Base-by-base conservation (phyloP, 2,797 vertebrate genomes). In the Garrulus glandarius region DNA sequence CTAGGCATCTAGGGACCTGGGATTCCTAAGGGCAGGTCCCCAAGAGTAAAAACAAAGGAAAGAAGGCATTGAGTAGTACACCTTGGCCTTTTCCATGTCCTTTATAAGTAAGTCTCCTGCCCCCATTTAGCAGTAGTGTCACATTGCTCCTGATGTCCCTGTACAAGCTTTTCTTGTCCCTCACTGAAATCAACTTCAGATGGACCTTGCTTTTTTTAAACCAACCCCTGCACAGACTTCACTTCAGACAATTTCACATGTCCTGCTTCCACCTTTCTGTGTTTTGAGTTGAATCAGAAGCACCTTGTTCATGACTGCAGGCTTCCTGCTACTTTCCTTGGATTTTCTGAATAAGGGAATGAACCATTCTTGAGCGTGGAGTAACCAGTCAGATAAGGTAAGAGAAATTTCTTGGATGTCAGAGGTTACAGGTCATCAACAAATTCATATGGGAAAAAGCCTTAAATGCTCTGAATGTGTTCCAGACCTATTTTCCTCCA, bases 1-100 rank as follows among this genome's bases (percentile, higher is more conserved):
- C 47, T 27, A 56, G 20, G 27, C 21, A 69, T 29, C 46, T 79
- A 15, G 37, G 34, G 15, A 67, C 47, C 34, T 36, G 22, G 43
- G 20, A 44, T 79, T 53, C 34, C 68, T 39, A 55, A 85, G 79
- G 37, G 15, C 26, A 67, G 41, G 9, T 26, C n/a, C 34, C 34
- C 24, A 15, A 17, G 13, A 67, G 20, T 32, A 32, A 84, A 65
- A 78, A 11, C n/a, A 76, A 67, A 83, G 32, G 29, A 39, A 46
- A 84, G 36, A 1, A 0, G 0, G 19, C 53, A 49, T 5, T 6
- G 12, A 56, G 15, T 14, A 56, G 15, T 14, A 39, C 50, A 64
- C 14, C 50, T 74, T 46, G 43, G 46, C 12, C 55, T 91, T 64
- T 60, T 43, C 30, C 23, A 15, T 4, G 5, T 39, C 24, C 43